phyloP scores from a whole-genome alignment of 2,888 invertebrate species.

The Eilema sororculum region DNA sequence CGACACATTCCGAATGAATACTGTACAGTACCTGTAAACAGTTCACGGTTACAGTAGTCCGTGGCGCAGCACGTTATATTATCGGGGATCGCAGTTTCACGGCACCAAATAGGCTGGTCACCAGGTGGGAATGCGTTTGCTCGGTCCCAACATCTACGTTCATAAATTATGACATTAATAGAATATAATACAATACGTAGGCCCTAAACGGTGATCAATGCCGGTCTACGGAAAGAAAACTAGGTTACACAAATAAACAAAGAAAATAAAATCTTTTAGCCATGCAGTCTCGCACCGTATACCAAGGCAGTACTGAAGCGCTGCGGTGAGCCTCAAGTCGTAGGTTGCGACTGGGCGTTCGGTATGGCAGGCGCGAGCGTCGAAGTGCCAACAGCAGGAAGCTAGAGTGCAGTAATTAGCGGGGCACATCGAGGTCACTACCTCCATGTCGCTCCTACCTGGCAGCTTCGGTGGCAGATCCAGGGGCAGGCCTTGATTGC shows the following conservation, averaged over 20 bases:
- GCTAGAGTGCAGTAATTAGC: constrained; percentile 67
- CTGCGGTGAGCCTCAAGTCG: constrained; percentile 30
- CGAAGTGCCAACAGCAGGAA: constrained; percentile 54
- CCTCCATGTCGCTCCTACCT: constrained; percentile 87
- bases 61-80: constrained; percentile 89
- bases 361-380: constrained; percentile 43
- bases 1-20: constrained; percentile 70
- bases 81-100: constrained; percentile 74
- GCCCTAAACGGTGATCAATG: constrained; percentile 78
- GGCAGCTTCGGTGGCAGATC: constrained; percentile 89
- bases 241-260: constrained; percentile 71
- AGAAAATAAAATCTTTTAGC: constrained; percentile 62
- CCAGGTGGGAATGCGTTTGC: constrained; percentile 88
- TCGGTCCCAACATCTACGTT: constrained; percentile 88
- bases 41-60: constrained; percentile 90
- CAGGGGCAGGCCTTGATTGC: constrained; percentile 91
- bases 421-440: constrained; percentile 65
- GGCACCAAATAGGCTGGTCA: constrained; percentile 88
- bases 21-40: constrained; percentile 73
- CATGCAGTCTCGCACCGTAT: constrained; percentile 79
- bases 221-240: constrained; percentile 78
- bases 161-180: constrained; percentile 73
- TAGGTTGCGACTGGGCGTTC: constrained; percentile 49
- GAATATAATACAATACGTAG: constrained; percentile 35
- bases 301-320: constrained; percentile 63